Base-by-base conservation (phyloP, 2,113 vertebrate species). In the Onychostruthus taczanowskii region DNA sequence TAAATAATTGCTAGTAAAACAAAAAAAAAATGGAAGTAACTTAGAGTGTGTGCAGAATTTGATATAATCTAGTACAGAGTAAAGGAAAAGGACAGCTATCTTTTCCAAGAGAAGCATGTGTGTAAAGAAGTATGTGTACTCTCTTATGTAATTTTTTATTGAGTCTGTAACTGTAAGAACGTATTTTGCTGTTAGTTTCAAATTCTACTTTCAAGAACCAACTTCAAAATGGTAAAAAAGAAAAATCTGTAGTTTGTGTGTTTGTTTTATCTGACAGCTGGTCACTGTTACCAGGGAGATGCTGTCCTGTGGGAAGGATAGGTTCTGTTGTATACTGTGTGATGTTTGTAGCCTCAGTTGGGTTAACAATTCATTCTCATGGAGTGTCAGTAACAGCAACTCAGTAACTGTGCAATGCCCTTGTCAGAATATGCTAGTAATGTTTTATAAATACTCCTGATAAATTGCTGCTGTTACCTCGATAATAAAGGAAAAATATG, bases 261-360 rank as follows among this genome's bases (percentile, higher is more conserved):
- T 27, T 37, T 58, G 30, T 13, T 84, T 70, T 11, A 16, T 43
- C 22, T 86, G 76, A n/a, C 16, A 8, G 7, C 2, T 28, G 27
- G 9, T 47, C 13, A 6, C 17, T 47, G 39, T 55, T 79, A 43
- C 0, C 27, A 28, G 31, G 30, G 39, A 59, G 13, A 26, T 59
- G 11, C 9, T 8, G 0, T 47, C 5, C 11, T 19, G 10, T 22
- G 8, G 30, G 33, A 75, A 28, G 23, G 52, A 6, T 27, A 9
- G 12, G 11, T 78, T 58, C 19, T 82, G 4, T 35, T 87, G 11
- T 10, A 2, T 24, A 8, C 18, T 26, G 1, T 30, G 6, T 22
- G 37, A 11, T 21, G 8, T 83, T 62, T 22, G 27, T 30, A 9
- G 11, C 52, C 22, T 69, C 15, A 14, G 20, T 13, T 90, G 53